phyloP scores from a whole-genome alignment of 1,140 invertebrate species.

The Megathymus violae region DNA sequence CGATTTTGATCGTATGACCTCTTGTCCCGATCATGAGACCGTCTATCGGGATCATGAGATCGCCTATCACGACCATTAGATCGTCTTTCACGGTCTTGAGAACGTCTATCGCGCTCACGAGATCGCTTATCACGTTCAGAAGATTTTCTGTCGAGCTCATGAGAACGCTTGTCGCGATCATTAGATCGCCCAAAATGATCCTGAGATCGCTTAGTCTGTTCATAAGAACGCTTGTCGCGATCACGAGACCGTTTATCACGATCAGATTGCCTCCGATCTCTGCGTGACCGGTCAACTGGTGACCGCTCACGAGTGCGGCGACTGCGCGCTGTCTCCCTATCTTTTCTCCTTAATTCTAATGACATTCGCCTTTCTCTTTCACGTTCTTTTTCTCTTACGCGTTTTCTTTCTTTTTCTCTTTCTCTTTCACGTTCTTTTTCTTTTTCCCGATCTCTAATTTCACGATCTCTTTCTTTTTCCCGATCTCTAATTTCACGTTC shows the following conservation, averaged over 20 bases:
- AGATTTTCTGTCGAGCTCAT: conserved; percentile 47
- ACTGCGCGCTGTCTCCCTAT: conserved; percentile 57
- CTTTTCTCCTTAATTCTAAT: conserved; percentile 41
- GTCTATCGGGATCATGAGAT: conserved; percentile 47
- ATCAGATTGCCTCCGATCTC: conserved; percentile 45
- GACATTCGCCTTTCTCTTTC: conserved; percentile 48
- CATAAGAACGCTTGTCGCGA: conserved; percentile 18
- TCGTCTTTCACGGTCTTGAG: conserved; percentile 52
- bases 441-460: too few relatives aligned
- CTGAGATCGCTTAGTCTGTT: conserved; percentile 24
- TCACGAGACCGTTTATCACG: conserved; percentile 51
- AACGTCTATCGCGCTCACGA: conserved; percentile 52
- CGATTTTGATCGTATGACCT: conserved; percentile 61
- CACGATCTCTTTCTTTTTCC: conserved; percentile 61
- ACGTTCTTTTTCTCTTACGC: conserved; percentile 51
- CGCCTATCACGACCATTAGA: conserved; percentile 47
- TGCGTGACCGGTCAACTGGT: conserved; percentile 31
- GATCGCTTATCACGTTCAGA: conserved; percentile 47
- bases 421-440: conserved; percentile 62
- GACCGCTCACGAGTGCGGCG: conserved; percentile 60
- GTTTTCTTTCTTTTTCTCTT: conserved; percentile 49
- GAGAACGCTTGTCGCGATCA: conserved; percentile 47
- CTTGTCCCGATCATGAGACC: conserved; percentile 47
- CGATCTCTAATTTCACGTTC: too few relatives aligned
- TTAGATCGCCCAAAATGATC: conserved; percentile 43